These are phyloP conservation scores for Acanthosepion pharaonis DNA, from an alignment of 2,888 invertebrate genomes.

Conservation along the genomic window DNA sequence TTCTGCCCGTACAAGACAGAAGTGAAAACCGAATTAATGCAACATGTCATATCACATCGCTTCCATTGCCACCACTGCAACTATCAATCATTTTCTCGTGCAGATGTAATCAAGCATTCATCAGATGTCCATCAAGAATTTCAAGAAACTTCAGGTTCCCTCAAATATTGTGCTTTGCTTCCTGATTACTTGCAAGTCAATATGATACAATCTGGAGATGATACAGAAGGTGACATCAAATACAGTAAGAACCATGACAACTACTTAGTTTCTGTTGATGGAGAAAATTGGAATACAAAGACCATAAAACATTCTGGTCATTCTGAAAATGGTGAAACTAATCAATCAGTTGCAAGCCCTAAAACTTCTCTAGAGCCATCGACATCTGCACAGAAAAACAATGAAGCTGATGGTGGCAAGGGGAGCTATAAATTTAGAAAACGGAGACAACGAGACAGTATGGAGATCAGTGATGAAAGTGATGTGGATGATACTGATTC, in stretches of 20 bases:
- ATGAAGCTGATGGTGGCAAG: not conserved
- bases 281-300: slow-evolving; percentile 16
- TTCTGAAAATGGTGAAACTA: slow-evolving; percentile 25
- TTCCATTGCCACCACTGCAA: slow-evolving; percentile 66
- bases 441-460: not conserved
- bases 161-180: slow-evolving; percentile 62
- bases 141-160: slow-evolving; percentile 54
- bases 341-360: not conserved
- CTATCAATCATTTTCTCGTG: slow-evolving; percentile 66
- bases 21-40: slow-evolving; percentile 57
- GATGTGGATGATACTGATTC: not conserved
- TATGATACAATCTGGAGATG: slow-evolving; percentile 47
- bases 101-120: slow-evolving; percentile 64
- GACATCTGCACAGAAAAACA: not conserved
- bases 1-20: slow-evolving; percentile 64
- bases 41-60: slow-evolving; percentile 65
- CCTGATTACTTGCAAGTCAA: slow-evolving; percentile 60
- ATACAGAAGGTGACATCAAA: not conserved
- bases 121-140: slow-evolving; percentile 60
- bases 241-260: slow-evolving; percentile 49
- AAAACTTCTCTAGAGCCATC: slow-evolving; percentile 35
- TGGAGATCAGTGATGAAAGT: slow-evolving; percentile 24
- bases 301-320: not conserved
- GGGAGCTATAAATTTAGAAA: not conserved
- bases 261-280: slow-evolving; percentile 47